phyloP scores from a whole-genome alignment of 2,888 invertebrate genomes.

The Lasioglossum figueresi region DNA sequence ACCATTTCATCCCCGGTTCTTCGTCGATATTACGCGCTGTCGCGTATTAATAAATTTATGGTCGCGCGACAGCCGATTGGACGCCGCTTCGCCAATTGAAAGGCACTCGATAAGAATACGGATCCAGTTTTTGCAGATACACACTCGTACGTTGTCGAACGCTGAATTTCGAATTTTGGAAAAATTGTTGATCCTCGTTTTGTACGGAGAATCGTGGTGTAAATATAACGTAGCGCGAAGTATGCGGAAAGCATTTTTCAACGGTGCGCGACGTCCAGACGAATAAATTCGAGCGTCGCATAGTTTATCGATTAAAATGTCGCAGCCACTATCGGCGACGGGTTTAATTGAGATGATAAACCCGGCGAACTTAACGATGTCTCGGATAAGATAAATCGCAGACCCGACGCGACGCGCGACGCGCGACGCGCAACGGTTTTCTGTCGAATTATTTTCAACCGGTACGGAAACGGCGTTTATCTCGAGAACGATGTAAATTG shows the following conservation, averaged over 20 bases:
- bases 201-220: too few relatives aligned
- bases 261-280: neutral
- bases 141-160: too few relatives aligned
- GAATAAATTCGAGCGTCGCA: conserved; percentile 27
- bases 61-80: conserved; percentile 55
- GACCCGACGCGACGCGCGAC: conserved; percentile 11
- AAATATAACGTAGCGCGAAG: neutral
- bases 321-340: conserved; percentile 16
- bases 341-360: conserved; percentile 50
- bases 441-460: conserved; percentile 31
- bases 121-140: neutral
- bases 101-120: neutral
- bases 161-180: neutral
- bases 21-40: conserved; percentile 66
- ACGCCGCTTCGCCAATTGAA: conserved; percentile 25
- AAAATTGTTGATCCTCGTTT: neutral
- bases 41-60: conserved; percentile 73
- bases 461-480: neutral
- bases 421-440: too few relatives aligned
- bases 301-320: conserved; percentile 45
- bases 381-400: conserved; percentile 26
- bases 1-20: conserved; percentile 22
- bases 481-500: neutral
- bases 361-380: conserved; percentile 26
- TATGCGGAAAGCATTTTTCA: neutral